These are phyloP conservation scores for Ceratina calcarata DNA, from an alignment of 1,140 invertebrate genomes.

Conservation along the genomic window DNA sequence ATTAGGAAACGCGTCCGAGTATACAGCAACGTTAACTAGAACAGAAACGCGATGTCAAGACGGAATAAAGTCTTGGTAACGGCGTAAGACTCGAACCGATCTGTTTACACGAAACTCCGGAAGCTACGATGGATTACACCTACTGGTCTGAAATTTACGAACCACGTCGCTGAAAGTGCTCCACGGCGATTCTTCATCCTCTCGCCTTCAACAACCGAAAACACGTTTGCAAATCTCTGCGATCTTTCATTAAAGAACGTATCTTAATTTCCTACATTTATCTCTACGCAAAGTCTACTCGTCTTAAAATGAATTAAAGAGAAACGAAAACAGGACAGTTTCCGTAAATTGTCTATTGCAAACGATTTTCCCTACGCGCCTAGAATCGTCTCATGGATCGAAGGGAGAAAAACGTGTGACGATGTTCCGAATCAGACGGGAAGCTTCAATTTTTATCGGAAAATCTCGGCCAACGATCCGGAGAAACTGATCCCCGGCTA, in stretches of 20 bases:
- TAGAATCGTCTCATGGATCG: not conserved
- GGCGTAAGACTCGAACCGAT: not conserved
- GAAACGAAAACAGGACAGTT: no score
- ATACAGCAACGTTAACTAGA: not conserved
- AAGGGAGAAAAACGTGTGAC: no score
- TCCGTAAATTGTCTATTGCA: no score
- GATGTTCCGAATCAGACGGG: not conserved
- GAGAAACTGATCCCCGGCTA: conserved; percentile 21
- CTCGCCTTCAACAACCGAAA: not conserved
- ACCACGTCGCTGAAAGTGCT: conserved; percentile 11
- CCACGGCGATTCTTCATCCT: not conserved
- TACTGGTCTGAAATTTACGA: not conserved
- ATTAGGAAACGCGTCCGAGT: no score
- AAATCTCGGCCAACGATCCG: not conserved
- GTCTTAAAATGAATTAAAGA: no score
- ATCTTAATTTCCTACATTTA: not conserved
- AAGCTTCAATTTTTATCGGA: not conserved
- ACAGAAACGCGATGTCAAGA: not conserved
- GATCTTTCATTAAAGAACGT: not conserved
- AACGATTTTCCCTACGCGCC: not conserved
- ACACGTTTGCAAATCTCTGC: not conserved
- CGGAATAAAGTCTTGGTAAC: not conserved
- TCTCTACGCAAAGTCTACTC: not conserved
- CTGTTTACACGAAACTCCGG: conserved; percentile 17
- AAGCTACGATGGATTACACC: not conserved